These are phyloP conservation scores for Pampusana beccarii DNA, from an alignment of 2,113 vertebrate genomes.

Conservation along the genomic window DNA sequence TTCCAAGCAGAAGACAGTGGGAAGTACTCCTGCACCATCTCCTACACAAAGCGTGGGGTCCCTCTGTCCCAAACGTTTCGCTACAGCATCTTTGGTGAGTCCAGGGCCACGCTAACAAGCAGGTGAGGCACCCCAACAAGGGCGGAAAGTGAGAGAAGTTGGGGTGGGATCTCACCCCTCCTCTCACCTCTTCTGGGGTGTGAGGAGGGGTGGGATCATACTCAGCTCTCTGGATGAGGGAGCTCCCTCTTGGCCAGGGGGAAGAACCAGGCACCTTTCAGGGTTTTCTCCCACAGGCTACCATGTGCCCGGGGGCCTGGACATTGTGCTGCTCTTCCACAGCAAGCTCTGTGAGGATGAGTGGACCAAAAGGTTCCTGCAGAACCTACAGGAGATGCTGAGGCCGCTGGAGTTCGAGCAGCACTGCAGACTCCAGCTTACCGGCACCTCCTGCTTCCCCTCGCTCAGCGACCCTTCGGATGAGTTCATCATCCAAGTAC, in stretches of 20 bases:
- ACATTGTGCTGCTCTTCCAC: not conserved
- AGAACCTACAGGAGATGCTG: not conserved
- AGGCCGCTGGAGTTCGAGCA: not conserved
- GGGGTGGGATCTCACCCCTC: too few species aligned
- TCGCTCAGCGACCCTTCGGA: not conserved
- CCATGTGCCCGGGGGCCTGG: not conserved
- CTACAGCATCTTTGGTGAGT: slow-evolving; percentile 1
- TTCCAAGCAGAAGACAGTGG: not conserved
- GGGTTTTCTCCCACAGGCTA: not conserved
- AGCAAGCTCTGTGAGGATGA: not conserved
- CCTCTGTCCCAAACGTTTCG: not conserved
- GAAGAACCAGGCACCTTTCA: not conserved
- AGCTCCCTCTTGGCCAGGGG: not conserved
- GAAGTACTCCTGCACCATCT: slow-evolving; percentile 1
- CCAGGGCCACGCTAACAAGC: not conserved
- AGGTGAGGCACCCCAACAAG: not conserved
- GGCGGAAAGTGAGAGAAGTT: not conserved
- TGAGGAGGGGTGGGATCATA: not conserved
- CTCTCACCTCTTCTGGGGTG: too few species aligned
- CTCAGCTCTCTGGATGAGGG: not conserved
- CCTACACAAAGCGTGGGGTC: not conserved
- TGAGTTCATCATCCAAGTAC: not conserved
- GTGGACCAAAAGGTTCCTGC: not conserved
- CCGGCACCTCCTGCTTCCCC: not conserved
- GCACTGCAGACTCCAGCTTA: not conserved